Conservation (phyloP, 2,113 vertebrate genomes). For the Nothocercus julius region DNA sequence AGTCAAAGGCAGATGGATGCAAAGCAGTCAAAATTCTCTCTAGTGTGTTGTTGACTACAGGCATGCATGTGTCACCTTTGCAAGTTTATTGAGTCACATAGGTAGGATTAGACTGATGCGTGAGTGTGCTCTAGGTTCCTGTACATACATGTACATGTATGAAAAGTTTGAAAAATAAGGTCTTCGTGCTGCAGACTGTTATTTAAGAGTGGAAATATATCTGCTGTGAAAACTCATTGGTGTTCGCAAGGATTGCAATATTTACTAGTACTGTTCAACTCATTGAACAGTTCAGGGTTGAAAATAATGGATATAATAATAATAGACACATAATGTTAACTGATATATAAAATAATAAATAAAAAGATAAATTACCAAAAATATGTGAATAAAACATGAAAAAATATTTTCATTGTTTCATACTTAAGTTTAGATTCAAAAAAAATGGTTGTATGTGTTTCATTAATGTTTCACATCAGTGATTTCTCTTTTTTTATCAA, state of each 20-base stretch:
- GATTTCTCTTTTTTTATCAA: not conserved
- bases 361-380: not conserved
- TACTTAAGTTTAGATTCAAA: not conserved
- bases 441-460: not conserved
- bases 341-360: not conserved
- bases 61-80: not conserved
- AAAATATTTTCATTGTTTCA: not conserved
- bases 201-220: not conserved
- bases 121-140: not conserved
- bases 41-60: too few relatives aligned
- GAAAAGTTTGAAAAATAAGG: not conserved
- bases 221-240: too few relatives aligned
- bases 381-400: not conserved
- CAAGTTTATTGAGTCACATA: not conserved
- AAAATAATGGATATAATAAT: not conserved
- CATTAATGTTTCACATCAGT: not conserved
- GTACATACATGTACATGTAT: not conserved
- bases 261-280: not conserved
- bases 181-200: not conserved
- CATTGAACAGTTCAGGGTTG: too few relatives aligned
- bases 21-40: too few relatives aligned
- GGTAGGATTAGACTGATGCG: not conserved
- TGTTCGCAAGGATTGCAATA: not conserved
- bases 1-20: not conserved
- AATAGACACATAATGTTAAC: not conserved